Base-by-base conservation (phyloP, 2,113 vertebrate species). In the Austrofundulus limnaeus region DNA sequence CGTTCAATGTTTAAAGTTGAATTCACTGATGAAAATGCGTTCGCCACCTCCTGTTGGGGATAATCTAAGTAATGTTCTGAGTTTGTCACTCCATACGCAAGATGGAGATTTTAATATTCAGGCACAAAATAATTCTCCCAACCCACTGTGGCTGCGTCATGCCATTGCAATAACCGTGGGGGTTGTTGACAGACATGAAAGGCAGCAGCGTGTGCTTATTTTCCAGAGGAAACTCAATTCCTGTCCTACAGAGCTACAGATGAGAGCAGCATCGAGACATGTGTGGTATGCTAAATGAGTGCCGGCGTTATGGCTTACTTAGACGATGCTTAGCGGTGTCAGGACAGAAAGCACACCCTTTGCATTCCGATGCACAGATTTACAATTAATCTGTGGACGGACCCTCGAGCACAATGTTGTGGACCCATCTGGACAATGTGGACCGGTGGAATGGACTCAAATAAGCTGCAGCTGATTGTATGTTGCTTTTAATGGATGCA, bases 171-270 rank as follows among this genome's bases (percentile, higher is more conserved):
- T 63, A 72, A 41, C 70, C 23, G 19, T 60, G 54, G 67, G 80
- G 65, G 55, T 71, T 82, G 76, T 76, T 84, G 81, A 82, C 74
- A 82, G 69, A 80, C 76, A 85, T 82, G 68, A 84, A 77, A 78
- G 71, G 2, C 19, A 77, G 50, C 70, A 55, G 78, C 74, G 17
- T 80, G 81, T 46, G 41, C 66, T 67, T 78, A 39, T 84, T 77
- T 82, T 78, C 62, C 58, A 64, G 37, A 71, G 74, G 71, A 78
- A 82, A 82, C 63, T 69, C 71, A 63, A 80, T 82, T 85, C 77
- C 69, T 82, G 73, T 70, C 81, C 81, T 51, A 75, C 78, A 66
- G 71, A 47, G 74, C 65, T 55, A 42, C 55, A 70, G 73, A 82
- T 76, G 82, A 75, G 61, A 61, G 31, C 48, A 52, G 50, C 59